Evolutionary conservation across 2,113 vertebrate genomes (phyloP).

Genomic region (Rhinoptilus africanus): DNA sequence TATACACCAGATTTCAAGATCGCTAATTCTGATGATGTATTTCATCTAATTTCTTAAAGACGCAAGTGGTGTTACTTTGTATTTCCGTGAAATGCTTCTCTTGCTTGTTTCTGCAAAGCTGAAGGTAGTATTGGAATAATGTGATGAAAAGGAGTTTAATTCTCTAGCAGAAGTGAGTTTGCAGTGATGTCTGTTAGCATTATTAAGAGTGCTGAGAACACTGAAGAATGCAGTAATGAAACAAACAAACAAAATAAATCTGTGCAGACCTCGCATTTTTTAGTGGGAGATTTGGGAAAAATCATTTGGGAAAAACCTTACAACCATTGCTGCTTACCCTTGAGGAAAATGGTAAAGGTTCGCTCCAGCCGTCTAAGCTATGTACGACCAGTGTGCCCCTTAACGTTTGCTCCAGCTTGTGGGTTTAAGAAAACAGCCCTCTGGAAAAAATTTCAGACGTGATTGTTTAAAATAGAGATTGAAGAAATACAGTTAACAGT

Average conservation of each 20-base stretch:
- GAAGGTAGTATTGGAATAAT: background rate
- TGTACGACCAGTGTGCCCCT: background rate
- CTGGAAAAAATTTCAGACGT: background rate
- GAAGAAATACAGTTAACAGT: background rate
- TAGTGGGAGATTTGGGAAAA: background rate
- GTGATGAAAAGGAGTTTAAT: background rate
- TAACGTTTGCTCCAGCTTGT: background rate
- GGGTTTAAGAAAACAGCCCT: background rate
- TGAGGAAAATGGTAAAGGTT: background rate
- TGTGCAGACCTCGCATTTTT: background rate
- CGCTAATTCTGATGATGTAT: background rate
- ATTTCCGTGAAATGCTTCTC: background rate
- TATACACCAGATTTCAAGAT: background rate
- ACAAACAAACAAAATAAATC: background rate
- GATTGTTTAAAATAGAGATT: background rate
- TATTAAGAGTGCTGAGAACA: background rate
- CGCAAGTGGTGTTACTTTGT: background rate
- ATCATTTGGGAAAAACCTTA: background rate
- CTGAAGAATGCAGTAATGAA: background rate
- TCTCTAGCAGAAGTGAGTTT: background rate
- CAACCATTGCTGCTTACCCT: background rate
- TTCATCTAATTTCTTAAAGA: background rate
- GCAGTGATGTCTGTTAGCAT: background rate
- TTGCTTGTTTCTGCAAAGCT: background rate
- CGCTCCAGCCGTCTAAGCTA: background rate